Evolutionary conservation across 1,140 invertebrate species (phyloP), one percentile per base, ranked within the genome.

Genomic region (Drosophila sucinea): DNA sequence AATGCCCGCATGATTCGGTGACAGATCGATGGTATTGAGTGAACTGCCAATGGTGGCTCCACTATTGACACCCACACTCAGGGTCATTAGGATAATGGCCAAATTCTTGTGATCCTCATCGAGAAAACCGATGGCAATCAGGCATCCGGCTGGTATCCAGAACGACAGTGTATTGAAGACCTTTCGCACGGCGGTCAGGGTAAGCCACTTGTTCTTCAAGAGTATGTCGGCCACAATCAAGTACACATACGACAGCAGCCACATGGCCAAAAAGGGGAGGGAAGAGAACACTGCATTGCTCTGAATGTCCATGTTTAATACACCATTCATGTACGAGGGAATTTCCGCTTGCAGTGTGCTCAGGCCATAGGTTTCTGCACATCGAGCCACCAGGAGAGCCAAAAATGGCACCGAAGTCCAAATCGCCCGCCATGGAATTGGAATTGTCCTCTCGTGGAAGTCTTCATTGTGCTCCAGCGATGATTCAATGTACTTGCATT

Each of bases 311-410:
- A 96, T 96, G 44, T 95, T 93, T 1, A 99, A 93, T 0, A 98
- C 95, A 64, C 95, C 94, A 30, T 95, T 95, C 94, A 99, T 96
- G 86, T 98, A 99, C 0, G 95, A 96, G 0, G 98, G 98, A 76
- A 99, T 95, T 92, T 98, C 95, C 0, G 97, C 98, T 56, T 99
- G 93, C 47, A 99, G 93, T 3, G 96, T 98, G 93, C 97, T 98
- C 89, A 97, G 97, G 0, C 97, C 97, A 96, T 97, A 99, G 83
- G 97, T 97, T 83, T 98, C 96, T 0, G 96, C 95, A 89, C 97
- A 96, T 84, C 99, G 97, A 0, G 94, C 95, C 0, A 97, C 92
- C n/a, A 97, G 94, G 7, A 98, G 93, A 0, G 97, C 96, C 95
- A 96, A 96, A 69, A 98, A 95, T 0, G 98, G 96, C 11, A 95